A percentile compares a stretch with the other conserved stretches of the same genome.
These are phyloP conservation scores for Aphelocoma californica DNA, from an alignment of 2,797 vertebrate genomes.

Conservation along the genomic window DNA sequence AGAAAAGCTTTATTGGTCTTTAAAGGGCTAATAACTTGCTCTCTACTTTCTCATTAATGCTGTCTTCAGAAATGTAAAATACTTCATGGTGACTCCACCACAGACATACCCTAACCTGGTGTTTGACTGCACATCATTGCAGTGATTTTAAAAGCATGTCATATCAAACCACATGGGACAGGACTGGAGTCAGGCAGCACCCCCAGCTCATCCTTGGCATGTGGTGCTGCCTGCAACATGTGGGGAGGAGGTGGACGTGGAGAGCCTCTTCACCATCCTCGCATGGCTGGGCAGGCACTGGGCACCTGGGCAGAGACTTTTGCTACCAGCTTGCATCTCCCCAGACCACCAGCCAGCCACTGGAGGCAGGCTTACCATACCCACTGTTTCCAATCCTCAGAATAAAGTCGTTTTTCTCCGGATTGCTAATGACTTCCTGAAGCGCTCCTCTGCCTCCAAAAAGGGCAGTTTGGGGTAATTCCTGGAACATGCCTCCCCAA, in stretches of 20 bases:
- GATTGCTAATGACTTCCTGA: neutral
- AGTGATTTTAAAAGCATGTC: neutral
- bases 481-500: rapidly evolving
- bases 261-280: rapidly evolving
- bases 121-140: rapidly evolving
- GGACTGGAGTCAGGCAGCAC: neutral
- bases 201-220: rapidly evolving
- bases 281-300: rapidly evolving
- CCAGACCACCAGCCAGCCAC: rapidly evolving
- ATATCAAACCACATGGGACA: neutral
- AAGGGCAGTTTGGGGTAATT: neutral
- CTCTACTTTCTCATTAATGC: neutral
- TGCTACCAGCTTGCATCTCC: rapidly evolving
- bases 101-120: rapidly evolving
- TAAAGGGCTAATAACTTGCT: neutral
- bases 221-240: too few species aligned
- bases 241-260: too few species aligned
- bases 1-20: neutral
- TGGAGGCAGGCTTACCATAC: neutral
- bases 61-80: neutral
- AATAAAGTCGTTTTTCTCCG: neutral
- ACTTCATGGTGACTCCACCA: neutral
- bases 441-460: neutral
- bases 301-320: neutral
- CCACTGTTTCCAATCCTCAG: neutral